A percentile compares a stretch with the other conserved stretches of the same genome.
Conservation (phyloP, 2,113 vertebrate genomes). For the Circaetus cinerascens region DNA sequence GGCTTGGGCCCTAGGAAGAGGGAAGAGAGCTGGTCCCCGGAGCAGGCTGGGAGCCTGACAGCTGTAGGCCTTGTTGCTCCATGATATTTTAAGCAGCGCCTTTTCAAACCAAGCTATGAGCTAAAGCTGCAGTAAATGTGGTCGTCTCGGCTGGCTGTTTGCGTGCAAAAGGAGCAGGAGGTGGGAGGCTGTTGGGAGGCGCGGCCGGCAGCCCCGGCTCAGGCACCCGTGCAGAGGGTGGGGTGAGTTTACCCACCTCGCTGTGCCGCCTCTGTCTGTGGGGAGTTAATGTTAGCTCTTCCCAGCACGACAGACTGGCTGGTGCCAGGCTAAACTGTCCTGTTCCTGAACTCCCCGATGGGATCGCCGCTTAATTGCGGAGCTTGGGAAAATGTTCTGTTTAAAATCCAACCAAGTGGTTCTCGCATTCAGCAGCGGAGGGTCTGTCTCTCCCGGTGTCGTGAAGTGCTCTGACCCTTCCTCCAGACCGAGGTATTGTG, state of each 20-base stretch:
- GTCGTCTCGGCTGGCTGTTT: not conserved
- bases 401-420: not conserved
- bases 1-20: not conserved
- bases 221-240: fast-evolving
- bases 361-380: not conserved
- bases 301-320: not conserved
- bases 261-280: not conserved
- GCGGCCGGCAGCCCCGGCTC: fast-evolving
- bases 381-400: not conserved
- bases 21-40: not conserved
- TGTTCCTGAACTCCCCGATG: not conserved
- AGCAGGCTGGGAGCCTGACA: not conserved
- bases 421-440: fast-evolving
- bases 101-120: not conserved
- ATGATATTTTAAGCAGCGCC: not conserved
- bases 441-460: fast-evolving
- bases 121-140: not conserved
- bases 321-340: not conserved
- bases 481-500: not conserved
- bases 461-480: not conserved
- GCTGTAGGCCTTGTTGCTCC: not conserved
- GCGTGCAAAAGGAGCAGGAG: not conserved
- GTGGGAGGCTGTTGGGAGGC: not conserved
- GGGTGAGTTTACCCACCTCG: not conserved
- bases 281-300: not conserved